A percentile compares a stretch with the other conserved stretches of the same genome.
Conservation (phyloP, 2,888 invertebrate genomes). For the Pheosia tremula region DNA sequence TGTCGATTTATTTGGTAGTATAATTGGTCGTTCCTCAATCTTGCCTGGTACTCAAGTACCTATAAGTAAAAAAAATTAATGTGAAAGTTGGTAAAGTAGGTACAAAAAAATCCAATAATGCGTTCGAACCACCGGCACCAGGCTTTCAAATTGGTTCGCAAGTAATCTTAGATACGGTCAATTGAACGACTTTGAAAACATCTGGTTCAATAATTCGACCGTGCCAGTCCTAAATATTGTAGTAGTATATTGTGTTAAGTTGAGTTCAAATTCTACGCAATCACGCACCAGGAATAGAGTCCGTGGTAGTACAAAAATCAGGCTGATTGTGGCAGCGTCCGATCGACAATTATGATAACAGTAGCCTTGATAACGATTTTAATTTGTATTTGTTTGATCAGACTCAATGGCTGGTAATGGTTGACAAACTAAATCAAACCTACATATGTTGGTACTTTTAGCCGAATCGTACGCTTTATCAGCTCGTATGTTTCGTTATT, state of each 20-base stretch:
- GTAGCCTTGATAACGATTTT: no score
- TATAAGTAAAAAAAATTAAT: no score
- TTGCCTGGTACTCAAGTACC: no score
- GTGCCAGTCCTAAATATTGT: no score
- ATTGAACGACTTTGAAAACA: not conserved
- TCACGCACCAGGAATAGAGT: not conserved
- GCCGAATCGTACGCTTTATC: not conserved
- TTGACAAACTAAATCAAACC: not conserved
- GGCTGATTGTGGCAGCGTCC: no score
- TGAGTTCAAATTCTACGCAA: no score
- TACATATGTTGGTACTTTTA: not conserved
- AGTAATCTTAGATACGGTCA: constrained; percentile 1
- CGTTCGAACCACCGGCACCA: not conserved
- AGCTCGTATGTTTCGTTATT: not conserved
- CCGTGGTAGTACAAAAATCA: no score
- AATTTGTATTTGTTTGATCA: no score
- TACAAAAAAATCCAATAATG: not conserved
- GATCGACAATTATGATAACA: no score
- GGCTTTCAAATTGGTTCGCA: constrained; percentile 1
- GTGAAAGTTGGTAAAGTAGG: not conserved
- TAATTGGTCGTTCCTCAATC: not conserved
- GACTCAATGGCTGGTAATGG: not conserved
- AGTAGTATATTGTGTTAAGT: no score
- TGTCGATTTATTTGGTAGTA: not conserved
- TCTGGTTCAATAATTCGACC: not conserved